Conservation (phyloP, 2,797 vertebrate genomes). For the Melanogrammus aeglefinus region DNA sequence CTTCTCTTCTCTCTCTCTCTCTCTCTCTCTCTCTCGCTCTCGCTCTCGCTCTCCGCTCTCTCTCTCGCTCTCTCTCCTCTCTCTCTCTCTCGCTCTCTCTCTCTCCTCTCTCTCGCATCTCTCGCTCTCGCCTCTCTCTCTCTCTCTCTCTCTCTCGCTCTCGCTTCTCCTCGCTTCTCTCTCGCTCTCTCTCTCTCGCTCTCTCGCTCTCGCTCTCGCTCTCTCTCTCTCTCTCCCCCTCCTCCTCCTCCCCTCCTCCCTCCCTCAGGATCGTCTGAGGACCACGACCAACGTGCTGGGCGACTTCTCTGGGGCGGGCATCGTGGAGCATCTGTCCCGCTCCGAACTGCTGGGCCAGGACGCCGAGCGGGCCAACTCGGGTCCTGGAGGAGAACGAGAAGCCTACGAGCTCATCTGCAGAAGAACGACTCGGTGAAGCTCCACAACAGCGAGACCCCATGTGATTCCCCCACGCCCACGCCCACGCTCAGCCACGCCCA, state of each 20-base stretch:
- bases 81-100: background rate
- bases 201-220: background rate
- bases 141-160: background rate
- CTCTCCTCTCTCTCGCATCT: background rate
- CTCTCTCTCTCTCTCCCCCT: background rate
- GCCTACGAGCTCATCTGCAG: conserved; percentile 84
- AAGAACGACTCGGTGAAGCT: conserved; percentile 81
- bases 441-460: conserved; percentile 91
- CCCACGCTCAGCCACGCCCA: too few species aligned
- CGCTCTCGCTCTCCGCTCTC: too few species aligned
- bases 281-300: conserved; percentile 94
- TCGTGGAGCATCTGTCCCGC: conserved; percentile 91
- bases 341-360: conserved; percentile 85
- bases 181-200: background rate
- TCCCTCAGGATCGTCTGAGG: conserved; percentile 86
- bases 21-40: conserved; percentile 6
- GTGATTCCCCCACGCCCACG: conserved; percentile 66
- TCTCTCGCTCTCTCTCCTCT: too few species aligned
- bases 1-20: too few species aligned
- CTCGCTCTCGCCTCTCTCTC: background rate
- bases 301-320: conserved; percentile 93
- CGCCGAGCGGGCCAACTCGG: conserved; percentile 83
- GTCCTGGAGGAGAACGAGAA: conserved; percentile 93
- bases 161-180: too few species aligned
- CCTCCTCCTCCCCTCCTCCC: background rate